Percentiles rank a stretch among this genome's conserved stretches.
These are phyloP conservation scores for Agriopis marginaria DNA, from an alignment of 2,888 invertebrate species.

Conservation along the genomic window DNA sequence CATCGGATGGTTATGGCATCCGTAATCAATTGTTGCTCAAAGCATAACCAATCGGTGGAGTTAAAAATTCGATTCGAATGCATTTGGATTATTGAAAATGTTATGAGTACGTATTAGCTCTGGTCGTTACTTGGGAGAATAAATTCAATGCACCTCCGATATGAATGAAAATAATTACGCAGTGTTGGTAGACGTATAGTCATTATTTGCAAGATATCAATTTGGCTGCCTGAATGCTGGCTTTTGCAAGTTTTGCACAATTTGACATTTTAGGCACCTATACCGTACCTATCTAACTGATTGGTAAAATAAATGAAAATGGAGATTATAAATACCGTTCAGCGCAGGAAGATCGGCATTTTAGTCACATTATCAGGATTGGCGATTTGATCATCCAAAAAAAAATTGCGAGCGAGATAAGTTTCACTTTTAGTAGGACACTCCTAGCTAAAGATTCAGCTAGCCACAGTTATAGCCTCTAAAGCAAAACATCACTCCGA, in stretches of 20 bases:
- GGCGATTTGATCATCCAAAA: no score
- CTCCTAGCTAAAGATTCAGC: no score
- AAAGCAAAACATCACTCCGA: no score
- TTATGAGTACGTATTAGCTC: background rate
- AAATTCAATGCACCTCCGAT: constrained; percentile 12
- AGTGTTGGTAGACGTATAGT: background rate
- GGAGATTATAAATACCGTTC: no score
- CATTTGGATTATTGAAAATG: constrained; percentile 31
- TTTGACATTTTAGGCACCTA: background rate
- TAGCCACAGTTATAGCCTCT: no score
- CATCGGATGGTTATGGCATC: constrained; percentile 55
- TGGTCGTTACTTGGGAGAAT: constrained; percentile 15
- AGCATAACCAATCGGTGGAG: constrained; percentile 37
- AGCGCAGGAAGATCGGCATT: no score
- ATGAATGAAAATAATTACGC: constrained; percentile 6
- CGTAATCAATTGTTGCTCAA: constrained; percentile 45
- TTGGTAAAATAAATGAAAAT: background rate
- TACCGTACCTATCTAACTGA: background rate
- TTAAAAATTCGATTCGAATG: constrained; percentile 41
- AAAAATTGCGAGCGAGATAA: no score
- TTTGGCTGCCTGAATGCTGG: background rate
- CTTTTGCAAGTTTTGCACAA: background rate
- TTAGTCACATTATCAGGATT: no score
- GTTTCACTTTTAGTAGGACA: no score
- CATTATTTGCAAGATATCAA: background rate